A percentile compares a stretch with the other conserved stretches of the same genome.
Conservation (phyloP, 2,888 invertebrate genomes). For the Eubasilissa splendida region DNA sequence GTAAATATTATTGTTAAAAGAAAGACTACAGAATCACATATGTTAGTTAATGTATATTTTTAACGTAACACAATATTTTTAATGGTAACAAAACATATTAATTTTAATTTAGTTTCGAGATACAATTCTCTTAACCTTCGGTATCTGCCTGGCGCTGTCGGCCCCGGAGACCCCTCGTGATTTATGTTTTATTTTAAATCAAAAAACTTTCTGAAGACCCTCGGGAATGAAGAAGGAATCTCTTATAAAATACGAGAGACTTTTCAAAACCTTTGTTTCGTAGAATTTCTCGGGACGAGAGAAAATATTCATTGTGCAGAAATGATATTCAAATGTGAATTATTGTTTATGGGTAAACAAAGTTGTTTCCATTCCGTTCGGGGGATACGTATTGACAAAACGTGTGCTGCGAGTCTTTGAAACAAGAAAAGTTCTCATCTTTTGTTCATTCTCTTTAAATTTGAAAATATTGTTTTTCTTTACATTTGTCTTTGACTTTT, state of each 20-base stretch:
- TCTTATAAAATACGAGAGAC: slow-evolving; percentile 39
- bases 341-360: slow-evolving; percentile 33
- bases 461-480: no score
- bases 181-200: slow-evolving; percentile 47
- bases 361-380: slow-evolving; percentile 25
- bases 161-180: slow-evolving; percentile 36
- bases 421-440: no score
- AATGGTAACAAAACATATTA: no score
- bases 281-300: background rate
- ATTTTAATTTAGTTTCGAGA: background rate
- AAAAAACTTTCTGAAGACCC: slow-evolving; percentile 41
- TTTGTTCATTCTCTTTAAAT: no score
- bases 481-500: no score
- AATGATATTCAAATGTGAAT: slow-evolving; percentile 38
- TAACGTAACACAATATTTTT: no score
- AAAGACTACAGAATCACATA: no score
- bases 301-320: slow-evolving; percentile 35
- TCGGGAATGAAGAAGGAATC: slow-evolving; percentile 31
- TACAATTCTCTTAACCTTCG: slow-evolving; percentile 25
- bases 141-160: slow-evolving; percentile 18
- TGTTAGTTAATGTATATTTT: no score
- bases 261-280: slow-evolving; percentile 33
- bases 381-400: slow-evolving; percentile 18
- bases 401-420: background rate
- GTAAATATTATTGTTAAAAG: no score